phyloP scores from a whole-genome alignment of 2,797 vertebrate genomes.

The Xyrichtys novacula region DNA sequence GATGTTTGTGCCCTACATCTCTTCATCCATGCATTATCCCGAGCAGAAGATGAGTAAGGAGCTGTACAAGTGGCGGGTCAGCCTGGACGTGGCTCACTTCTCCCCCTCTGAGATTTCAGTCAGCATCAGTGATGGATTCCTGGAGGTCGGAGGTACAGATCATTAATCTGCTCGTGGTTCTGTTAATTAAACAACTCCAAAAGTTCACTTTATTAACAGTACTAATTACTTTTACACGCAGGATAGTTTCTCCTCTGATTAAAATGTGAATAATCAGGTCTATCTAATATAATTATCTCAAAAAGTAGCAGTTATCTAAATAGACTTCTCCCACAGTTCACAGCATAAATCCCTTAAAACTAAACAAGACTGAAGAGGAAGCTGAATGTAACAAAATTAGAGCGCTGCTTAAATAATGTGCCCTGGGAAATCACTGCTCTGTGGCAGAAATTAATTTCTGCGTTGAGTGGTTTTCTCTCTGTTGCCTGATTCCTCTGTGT shows the following conservation, averaged over 20 bases:
- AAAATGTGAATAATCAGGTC: slow-evolving; percentile 33
- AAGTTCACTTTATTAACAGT: slow-evolving; percentile 39
- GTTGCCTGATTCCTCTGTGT: slow-evolving; percentile 50
- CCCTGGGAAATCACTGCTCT: slow-evolving; percentile 66
- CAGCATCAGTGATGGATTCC: slow-evolving; percentile 73
- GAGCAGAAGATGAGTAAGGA: slow-evolving; percentile 56
- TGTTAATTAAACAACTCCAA: slow-evolving; percentile 50
- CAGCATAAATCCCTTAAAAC: slow-evolving; percentile 44
- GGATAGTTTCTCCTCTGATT: slow-evolving; percentile 23
- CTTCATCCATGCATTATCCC: slow-evolving; percentile 39
- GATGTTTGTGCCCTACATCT: slow-evolving; percentile 68
- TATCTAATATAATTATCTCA: slow-evolving; percentile 45
- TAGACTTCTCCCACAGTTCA: slow-evolving; percentile 49
- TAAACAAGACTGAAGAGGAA: slow-evolving; percentile 31
- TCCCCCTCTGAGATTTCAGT: slow-evolving; percentile 79
- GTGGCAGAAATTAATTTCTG: slow-evolving; percentile 71
- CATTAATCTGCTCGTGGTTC: neutral
- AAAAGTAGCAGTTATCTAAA: slow-evolving; percentile 51
- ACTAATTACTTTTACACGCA: slow-evolving; percentile 44
- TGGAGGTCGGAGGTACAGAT: slow-evolving; percentile 82
- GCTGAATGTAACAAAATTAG: slow-evolving; percentile 59
- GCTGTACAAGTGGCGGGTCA: slow-evolving; percentile 79
- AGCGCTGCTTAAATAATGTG: slow-evolving; percentile 63
- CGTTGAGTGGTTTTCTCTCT: slow-evolving; percentile 61
- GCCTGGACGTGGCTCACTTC: slow-evolving; percentile 84